These are phyloP conservation scores for Lutjanus erythropterus DNA, from an alignment of 2,113 vertebrate species.

Conservation along the genomic window DNA sequence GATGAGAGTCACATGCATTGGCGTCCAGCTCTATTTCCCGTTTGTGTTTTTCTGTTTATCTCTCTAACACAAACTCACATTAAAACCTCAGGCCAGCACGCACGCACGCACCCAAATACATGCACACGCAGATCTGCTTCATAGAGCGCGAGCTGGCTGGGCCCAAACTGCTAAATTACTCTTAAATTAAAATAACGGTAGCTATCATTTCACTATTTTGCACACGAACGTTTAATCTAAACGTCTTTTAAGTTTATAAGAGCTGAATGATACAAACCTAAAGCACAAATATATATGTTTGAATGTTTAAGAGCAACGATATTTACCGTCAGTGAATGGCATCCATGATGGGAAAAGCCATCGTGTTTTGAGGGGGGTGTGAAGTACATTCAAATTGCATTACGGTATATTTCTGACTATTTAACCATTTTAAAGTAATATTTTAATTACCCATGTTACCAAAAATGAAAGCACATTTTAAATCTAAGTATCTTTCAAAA, in stretches of 20 bases:
- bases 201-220: not conserved
- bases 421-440: rapidly evolving
- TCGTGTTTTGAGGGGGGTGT: not conserved
- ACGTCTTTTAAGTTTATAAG: rapidly evolving
- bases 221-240: not conserved
- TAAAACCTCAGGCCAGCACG: not conserved
- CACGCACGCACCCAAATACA: not conserved
- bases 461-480: rapidly evolving
- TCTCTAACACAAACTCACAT: conserved; percentile 13
- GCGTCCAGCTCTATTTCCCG: not conserved
- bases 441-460: rapidly evolving
- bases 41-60: not conserved
- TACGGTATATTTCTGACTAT: not conserved
- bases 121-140: conserved; percentile 5
- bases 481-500: not conserved
- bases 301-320: conserved; percentile 29
- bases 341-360: conserved; percentile 81
- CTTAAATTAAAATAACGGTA: not conserved
- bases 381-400: not conserved
- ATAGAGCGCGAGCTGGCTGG: not conserved
- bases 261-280: rapidly evolving
- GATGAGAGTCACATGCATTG: not conserved
- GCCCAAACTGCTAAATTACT: conserved; percentile 25
- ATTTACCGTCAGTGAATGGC: conserved; percentile 79
- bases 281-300: not conserved